Evolutionary conservation across 2,888 invertebrate species (phyloP).

Genomic region (Caprella mutica): DNA sequence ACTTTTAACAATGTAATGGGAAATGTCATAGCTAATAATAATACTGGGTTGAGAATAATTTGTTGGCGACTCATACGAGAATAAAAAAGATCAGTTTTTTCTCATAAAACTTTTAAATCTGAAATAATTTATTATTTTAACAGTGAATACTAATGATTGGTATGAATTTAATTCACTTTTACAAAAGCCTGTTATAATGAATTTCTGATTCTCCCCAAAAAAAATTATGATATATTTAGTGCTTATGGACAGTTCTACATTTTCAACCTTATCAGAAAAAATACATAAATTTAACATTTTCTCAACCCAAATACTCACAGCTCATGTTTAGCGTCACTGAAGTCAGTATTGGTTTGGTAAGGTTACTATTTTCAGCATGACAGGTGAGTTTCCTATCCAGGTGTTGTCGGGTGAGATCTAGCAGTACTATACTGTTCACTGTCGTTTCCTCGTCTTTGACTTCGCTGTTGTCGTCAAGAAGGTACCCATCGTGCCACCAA

Average conservation of each 20-base stretch:
- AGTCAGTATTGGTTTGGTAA: constrained; percentile 64
- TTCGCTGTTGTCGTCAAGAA: constrained; percentile 40
- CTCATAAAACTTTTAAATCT: no score
- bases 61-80: no score
- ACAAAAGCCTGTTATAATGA: no score
- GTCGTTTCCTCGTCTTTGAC: constrained; percentile 36
- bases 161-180: no score
- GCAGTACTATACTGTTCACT: constrained; percentile 39
- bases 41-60: no score
- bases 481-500: constrained; percentile 34
- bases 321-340: constrained; percentile 83
- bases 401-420: constrained; percentile 59
- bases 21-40: no score
- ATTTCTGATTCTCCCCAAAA: no score
- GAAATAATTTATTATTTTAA: no score
- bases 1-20: no score
- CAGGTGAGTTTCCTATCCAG: constrained; percentile 73
- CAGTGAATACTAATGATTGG: no score
- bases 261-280: background rate
- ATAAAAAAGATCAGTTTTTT: no score
- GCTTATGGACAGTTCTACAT: background rate
- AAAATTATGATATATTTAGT: background rate
- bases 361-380: constrained; percentile 69
- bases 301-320: constrained; percentile 56
- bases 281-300: background rate